Conservation (phyloP, 2,797 vertebrate genomes). For the Linurgus olivaceus region DNA sequence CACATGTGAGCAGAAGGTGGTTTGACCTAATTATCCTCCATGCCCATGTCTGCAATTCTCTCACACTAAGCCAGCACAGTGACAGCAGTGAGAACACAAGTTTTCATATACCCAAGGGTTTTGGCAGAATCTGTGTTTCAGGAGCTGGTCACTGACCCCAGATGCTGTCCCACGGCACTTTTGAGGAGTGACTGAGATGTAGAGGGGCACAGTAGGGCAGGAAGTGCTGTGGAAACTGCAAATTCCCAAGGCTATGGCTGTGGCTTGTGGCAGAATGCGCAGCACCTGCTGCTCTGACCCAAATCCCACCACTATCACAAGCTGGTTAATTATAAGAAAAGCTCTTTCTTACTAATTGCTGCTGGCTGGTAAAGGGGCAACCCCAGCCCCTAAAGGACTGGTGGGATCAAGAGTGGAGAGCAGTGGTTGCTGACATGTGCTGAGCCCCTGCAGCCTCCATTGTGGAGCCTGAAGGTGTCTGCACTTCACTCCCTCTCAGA, state of each 20-base stretch:
- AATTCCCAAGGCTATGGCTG: neutral
- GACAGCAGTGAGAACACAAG: accelerated
- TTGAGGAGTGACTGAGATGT: neutral
- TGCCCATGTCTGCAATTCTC: neutral
- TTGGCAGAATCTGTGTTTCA: neutral
- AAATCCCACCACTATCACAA: neutral
- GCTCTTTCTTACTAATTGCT: neutral
- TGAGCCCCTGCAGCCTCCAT: neutral
- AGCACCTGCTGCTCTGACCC: neutral
- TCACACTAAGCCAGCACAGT: neutral
- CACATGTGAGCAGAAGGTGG: neutral
- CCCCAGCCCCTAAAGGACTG: neutral
- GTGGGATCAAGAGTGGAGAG: accelerated
- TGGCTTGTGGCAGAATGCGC: neutral
- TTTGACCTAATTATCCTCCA: neutral
- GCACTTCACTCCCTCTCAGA: conserved; percentile 57
- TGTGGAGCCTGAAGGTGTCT: neutral
- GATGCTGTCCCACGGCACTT: neutral
- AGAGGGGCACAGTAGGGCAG: neutral
- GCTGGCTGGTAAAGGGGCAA: neutral
- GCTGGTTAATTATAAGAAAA: neutral
- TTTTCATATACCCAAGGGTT: neutral
- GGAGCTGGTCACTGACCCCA: neutral
- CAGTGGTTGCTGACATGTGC: neutral
- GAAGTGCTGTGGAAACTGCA: neutral